phyloP scores from a whole-genome alignment of 2,888 invertebrate species.

The Drosophila parthenogenetica region DNA sequence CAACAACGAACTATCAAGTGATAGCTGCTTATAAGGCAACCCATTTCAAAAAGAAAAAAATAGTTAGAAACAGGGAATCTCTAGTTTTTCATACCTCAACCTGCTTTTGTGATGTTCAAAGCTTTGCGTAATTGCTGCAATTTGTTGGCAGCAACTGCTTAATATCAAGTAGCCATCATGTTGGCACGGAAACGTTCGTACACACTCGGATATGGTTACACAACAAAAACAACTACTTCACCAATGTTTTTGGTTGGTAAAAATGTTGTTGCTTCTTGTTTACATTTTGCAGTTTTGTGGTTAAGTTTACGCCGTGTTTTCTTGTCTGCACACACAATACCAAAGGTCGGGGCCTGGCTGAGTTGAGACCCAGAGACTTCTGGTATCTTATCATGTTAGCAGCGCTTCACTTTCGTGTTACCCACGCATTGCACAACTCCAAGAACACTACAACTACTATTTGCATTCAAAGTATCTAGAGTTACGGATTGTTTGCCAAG shows the following conservation, averaged over 20 bases:
- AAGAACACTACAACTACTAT: slow-evolving; percentile 18
- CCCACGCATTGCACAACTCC: slow-evolving; percentile 17
- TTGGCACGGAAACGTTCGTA: slow-evolving; percentile 40
- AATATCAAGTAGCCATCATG: slow-evolving; percentile 67
- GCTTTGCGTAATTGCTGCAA: slow-evolving; percentile 52
- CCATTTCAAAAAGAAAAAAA: neutral
- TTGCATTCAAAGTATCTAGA: slow-evolving; percentile 31
- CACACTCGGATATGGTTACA: slow-evolving; percentile 40
- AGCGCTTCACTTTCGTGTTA: slow-evolving; percentile 54
- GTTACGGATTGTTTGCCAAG: slow-evolving; percentile 42
- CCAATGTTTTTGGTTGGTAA: slow-evolving; percentile 26
- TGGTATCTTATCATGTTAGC: slow-evolving; percentile 72
- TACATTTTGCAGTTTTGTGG: slow-evolving; percentile 66
- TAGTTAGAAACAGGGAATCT: neutral
- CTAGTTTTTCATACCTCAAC: slow-evolving; percentile 4
- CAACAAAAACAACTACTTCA: slow-evolving; percentile 35
- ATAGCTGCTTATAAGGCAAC: neutral
- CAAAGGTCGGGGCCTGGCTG: slow-evolving; percentile 20
- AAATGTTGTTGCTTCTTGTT: slow-evolving; percentile 61
- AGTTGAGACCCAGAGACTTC: slow-evolving; percentile 9
- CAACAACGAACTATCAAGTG: slow-evolving; percentile 2
- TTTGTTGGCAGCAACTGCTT: slow-evolving; percentile 38
- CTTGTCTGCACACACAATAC: slow-evolving; percentile 26
- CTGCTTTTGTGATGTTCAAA: slow-evolving; percentile 25
- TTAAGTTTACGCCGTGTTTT: slow-evolving; percentile 66